Evolutionary conservation across 2,888 invertebrate genomes (phyloP), one percentile per base, ranked within the genome.

Genomic region (Catocala sponsa): DNA sequence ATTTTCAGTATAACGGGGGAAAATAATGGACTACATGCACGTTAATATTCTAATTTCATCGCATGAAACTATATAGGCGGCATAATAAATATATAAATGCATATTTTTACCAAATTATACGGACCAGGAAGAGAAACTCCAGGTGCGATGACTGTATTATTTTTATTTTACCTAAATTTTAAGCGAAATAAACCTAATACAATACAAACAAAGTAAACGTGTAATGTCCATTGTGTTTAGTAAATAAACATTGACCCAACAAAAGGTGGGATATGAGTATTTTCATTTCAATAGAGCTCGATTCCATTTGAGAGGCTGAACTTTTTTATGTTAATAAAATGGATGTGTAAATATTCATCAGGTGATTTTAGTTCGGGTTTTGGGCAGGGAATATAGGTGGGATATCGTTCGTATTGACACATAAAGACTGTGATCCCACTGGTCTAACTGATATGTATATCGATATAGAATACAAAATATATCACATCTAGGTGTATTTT

Each of bases 251-350:
- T 43, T 48, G 56, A 56, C 47, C 56, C 49, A 70, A 76, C 76
- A 78, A 72, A 69, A 72, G 66, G 61, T 55, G 58, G 63, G 68
- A 62, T 70, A 68, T 63, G 52, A 67, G 59, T 57, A 55, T 72
- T 74, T 74, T 65, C 63, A 68, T 72, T 78, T 72, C 56, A 72
- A 70, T 78, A 53, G 63, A 55, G 51, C 53, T 55, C 58, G 38
- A 63, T 63, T 70, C 56, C 49, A 65, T 68, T 72, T 54, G 53
- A 41, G 46, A 38, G 49, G 50, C 33, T 48, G 42, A 58, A 46
- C n/a, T 64, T 76, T 76, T 76, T 63, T 57, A 57, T 42, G 51
- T 48, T 60, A 72, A 64, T 65, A 54, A 53, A 74, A 63, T 65
- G 50, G 49, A 44, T 55, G 32, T 47, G 53, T 57, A 55, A 68